phyloP scores from a whole-genome alignment of 1,140 invertebrate species.

The Cydia splendana region DNA sequence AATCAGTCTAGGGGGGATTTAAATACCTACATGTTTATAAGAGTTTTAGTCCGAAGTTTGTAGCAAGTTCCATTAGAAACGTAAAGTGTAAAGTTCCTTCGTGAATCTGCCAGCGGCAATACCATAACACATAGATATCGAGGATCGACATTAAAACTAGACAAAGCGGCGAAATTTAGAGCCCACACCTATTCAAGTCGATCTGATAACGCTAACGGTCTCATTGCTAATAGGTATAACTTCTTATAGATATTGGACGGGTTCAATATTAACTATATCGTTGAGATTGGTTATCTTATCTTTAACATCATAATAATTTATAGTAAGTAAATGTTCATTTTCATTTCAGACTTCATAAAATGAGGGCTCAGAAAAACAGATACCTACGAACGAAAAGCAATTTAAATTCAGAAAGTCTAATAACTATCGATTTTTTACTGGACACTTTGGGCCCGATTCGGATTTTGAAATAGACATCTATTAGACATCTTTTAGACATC shows the following conservation, averaged over 20 bases:
- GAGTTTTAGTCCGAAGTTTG: not conserved
- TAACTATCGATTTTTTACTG: too few relatives aligned
- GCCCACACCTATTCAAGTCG: conserved; percentile 57
- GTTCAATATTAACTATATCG: not conserved
- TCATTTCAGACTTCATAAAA: too few relatives aligned
- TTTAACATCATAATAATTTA: too few relatives aligned
- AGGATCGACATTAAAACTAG: conserved; percentile 53
- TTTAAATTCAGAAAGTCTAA: too few relatives aligned
- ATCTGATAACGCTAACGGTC: conserved; percentile 55
- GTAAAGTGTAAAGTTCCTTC: conserved; percentile 32
- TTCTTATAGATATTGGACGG: conserved; percentile 32
- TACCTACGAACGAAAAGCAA: too few relatives aligned
- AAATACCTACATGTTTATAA: not conserved
- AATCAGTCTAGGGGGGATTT: not conserved
- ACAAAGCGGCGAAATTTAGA: conserved; percentile 57
- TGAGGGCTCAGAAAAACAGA: too few relatives aligned
- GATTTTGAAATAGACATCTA: too few relatives aligned
- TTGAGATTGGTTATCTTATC: too few relatives aligned
- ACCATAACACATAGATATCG: conserved; percentile 56
- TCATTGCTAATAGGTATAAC: conserved; percentile 55
- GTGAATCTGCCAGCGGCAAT: conserved; percentile 44
- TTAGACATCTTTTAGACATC: too few relatives aligned
- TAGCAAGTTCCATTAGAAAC: not conserved
- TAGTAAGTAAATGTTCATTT: too few relatives aligned
- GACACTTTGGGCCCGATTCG: too few relatives aligned